phyloP scores from a whole-genome alignment of 2,113 vertebrate species.

The Podocnemis expansa region DNA sequence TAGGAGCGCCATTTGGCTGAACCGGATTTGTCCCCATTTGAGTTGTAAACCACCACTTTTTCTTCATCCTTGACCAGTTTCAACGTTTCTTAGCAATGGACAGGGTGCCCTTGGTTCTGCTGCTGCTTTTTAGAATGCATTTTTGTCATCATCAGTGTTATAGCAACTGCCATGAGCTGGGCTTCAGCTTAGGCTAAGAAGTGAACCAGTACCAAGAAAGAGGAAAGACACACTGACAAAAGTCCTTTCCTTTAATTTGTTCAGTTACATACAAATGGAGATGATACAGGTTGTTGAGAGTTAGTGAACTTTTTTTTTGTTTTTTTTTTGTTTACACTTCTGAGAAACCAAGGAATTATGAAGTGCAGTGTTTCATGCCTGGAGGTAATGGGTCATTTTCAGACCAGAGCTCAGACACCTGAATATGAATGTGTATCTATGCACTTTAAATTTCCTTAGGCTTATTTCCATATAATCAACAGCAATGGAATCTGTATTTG shows the following conservation, averaged over 20 bases:
- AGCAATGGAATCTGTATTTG: neutral
- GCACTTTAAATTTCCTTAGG: neutral
- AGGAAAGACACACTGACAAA: neutral
- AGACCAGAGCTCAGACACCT: rapidly evolving
- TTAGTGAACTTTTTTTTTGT: neutral
- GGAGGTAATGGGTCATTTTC: rapidly evolving
- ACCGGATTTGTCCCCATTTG: neutral
- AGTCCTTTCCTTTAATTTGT: neutral
- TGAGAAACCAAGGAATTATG: neutral
- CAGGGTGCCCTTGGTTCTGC: neutral
- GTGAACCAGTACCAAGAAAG: neutral
- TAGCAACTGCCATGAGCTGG: neutral
- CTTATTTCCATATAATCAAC: neutral
- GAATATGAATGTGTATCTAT: rapidly evolving
- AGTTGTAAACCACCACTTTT: neutral
- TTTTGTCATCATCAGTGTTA: neutral
- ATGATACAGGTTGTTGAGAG: neutral
- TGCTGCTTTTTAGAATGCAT: neutral
- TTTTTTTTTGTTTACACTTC: neutral
- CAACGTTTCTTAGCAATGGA: neutral
- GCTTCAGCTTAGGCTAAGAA: neutral
- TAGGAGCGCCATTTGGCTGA: rapidly evolving
- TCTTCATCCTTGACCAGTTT: neutral
- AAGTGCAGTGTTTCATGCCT: neutral
- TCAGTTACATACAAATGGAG: rapidly evolving